Base-by-base conservation (phyloP, 2,113 vertebrate genomes). In the Triplophysa siluroides region DNA sequence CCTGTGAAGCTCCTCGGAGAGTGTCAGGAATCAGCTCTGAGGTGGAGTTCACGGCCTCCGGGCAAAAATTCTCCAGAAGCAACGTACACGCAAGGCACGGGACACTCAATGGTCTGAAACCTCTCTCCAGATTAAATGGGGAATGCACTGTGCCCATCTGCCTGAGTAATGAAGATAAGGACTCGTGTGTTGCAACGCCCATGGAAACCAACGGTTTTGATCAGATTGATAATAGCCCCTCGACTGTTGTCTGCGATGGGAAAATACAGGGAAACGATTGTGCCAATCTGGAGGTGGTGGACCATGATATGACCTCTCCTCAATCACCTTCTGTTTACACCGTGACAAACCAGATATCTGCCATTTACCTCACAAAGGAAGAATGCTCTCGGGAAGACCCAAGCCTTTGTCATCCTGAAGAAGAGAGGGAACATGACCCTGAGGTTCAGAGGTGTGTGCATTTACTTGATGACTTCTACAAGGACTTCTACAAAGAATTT, bases 291-390 rank as follows among this genome's bases (percentile, higher is more conserved):
- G 13, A 84, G 65, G 80, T 83, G 13, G 14, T 0, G 3, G 6
- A 24, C 69, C 38, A 7, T 0, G 78, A 29, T 33, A 54, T 69
- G 8, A 18, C 82, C 41, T 43, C 81, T 41, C 58, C 52, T 16
- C 87, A 88, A 52, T 84, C 81, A 0, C 13, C 82, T 24, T 85
- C 84, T 0, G 0, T 98, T 71, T 89, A 91, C 0, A 91, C 91
- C 0, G 89, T 98, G 81, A 89, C 93, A 73, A 85, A 87, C 68
- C 91, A 84, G 84, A 92, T 98, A 80, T 96, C 95, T 26, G 86
- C 92, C 41, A 92, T 97, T 82, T 91, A 93, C 0, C 91, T 97
- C 70, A 94, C 87, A 81, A 87, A 89, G 41, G 83, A 87, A 45
- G 78, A 70, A 52, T 79, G 81, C 23, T 78, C 47, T 66, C 76